A percentile compares a stretch with the other conserved stretches of the same genome.
Evolutionary conservation across 2,888 invertebrate species (phyloP).

Genomic region (Ophion obscuratus): DNA sequence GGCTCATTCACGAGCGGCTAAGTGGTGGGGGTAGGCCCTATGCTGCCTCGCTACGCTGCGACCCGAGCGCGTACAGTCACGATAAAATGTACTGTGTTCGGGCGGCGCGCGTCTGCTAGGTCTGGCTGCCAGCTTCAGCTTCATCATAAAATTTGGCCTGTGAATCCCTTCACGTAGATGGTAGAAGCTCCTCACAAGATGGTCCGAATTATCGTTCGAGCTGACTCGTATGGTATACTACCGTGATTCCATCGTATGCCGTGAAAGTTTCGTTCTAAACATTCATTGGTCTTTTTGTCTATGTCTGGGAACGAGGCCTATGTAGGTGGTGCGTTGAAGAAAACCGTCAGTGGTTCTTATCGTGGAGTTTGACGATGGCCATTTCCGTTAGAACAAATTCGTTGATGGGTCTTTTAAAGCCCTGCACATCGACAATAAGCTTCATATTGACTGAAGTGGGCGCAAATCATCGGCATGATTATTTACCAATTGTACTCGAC

Average conservation of each 20-base stretch:
- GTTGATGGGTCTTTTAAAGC: background rate
- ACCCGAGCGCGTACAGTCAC: background rate
- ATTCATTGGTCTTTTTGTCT: constrained; percentile 26
- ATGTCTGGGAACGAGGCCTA: constrained; percentile 30
- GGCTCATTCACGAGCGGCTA: no score
- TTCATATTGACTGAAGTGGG: background rate
- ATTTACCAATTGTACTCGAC: background rate
- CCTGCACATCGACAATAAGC: constrained; percentile 1
- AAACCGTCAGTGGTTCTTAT: constrained; percentile 3
- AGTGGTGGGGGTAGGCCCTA: background rate
- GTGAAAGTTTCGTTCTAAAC: constrained; percentile 32
- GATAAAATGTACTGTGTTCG: no score
- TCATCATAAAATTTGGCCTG: constrained; percentile 15
- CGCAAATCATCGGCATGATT: no score
- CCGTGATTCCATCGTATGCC: constrained; percentile 38
- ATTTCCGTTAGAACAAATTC: background rate
- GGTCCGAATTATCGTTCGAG: constrained; percentile 3
- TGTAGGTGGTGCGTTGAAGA: constrained; percentile 39
- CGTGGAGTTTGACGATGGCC: background rate
- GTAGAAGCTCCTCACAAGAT: constrained; percentile 20
- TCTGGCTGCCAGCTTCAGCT: no score
- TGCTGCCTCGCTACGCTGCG: background rate
- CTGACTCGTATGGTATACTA: constrained; percentile 20
- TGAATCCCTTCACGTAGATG: constrained; percentile 24
- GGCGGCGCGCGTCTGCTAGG: no score